Conservation (phyloP, 2,888 invertebrate genomes). For the Nezara viridula region DNA sequence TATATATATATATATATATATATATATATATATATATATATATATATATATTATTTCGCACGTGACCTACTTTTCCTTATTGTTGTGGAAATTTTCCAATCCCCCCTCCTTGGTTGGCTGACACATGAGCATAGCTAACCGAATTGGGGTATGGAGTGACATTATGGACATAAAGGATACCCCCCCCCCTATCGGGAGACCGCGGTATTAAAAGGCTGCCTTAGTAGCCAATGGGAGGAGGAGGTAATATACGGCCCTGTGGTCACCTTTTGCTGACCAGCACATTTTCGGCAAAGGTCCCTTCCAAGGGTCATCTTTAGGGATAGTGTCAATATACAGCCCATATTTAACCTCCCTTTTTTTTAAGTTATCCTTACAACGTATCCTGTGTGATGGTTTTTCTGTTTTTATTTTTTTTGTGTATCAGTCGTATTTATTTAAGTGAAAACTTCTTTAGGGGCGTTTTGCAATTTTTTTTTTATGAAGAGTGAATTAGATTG, state of each 20-base stretch:
- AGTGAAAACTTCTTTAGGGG: too few species aligned
- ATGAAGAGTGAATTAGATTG: too few species aligned
- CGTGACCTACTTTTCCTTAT: neutral
- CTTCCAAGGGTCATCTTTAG: neutral
- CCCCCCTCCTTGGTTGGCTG: neutral
- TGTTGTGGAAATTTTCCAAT: neutral
- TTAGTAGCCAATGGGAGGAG: neutral
- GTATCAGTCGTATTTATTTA: too few species aligned
- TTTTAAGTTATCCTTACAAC: too few species aligned
- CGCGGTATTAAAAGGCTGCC: constrained; percentile 34
- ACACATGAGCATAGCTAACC: neutral
- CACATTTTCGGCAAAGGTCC: constrained; percentile 37
- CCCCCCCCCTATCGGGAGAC: neutral
- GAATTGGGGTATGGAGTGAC: neutral
- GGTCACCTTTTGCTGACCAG: constrained; percentile 17
- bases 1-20: too few species aligned
- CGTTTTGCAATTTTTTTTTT: too few species aligned
- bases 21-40: too few species aligned
- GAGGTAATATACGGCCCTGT: neutral
- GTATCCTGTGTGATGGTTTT: too few species aligned
- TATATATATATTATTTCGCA: too few species aligned
- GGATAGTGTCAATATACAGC: too few species aligned
- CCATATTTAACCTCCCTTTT: too few species aligned
- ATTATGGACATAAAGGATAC: constrained; percentile 4
- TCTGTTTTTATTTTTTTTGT: too few species aligned